phyloP scores from a whole-genome alignment of 1,140 invertebrate species.

The Gerris buenoi region DNA sequence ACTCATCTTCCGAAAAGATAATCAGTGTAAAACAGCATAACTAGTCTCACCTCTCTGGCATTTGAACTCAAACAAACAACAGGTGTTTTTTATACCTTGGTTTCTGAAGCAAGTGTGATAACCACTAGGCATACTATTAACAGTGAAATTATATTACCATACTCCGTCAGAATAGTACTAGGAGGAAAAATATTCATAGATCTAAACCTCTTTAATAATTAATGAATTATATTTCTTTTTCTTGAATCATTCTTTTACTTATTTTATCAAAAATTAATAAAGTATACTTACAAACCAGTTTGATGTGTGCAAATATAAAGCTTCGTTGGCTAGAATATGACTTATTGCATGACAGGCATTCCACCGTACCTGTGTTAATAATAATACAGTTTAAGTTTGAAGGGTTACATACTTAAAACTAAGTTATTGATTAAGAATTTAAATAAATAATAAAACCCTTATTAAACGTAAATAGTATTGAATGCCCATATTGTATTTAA shows the following conservation, averaged over 20 bases:
- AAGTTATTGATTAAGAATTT: too few relatives aligned
- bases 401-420: too few relatives aligned
- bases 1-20: too few relatives aligned
- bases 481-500: too few relatives aligned
- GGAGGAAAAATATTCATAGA: neutral
- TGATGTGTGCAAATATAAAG: conserved; percentile 5
- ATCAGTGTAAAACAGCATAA: too few relatives aligned
- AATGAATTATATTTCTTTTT: too few relatives aligned
- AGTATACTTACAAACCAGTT: conserved; percentile 12
- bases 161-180: neutral
- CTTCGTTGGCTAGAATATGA: conserved; percentile 11
- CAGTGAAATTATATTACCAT: neutral
- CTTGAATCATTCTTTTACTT: neutral
- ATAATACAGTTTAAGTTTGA: too few relatives aligned
- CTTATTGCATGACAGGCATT: conserved; percentile 17
- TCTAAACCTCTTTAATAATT: neutral
- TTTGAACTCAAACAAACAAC: too few relatives aligned
- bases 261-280: neutral
- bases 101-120: neutral
- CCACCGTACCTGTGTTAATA: conserved; percentile 17
- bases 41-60: too few relatives aligned
- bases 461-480: too few relatives aligned
- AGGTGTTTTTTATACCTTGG: too few relatives aligned
- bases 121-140: neutral
- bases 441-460: too few relatives aligned